Conservation (phyloP, 1,140 invertebrate genomes). For the Procambarus virginalis region DNA sequence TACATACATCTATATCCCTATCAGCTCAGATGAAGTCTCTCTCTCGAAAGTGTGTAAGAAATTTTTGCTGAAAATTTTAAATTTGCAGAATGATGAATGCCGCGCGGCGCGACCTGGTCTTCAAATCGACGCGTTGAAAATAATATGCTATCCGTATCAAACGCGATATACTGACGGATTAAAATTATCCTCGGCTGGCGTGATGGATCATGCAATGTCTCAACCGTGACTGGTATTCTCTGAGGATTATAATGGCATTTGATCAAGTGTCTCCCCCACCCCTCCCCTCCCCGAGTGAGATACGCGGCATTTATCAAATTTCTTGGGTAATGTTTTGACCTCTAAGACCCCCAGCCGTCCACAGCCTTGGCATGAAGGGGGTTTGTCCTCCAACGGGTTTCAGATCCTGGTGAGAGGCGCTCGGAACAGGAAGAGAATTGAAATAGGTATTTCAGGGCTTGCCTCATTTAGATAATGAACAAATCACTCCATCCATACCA, state of each 20-base stretch:
- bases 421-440: slow-evolving; percentile 24
- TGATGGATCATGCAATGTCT: slow-evolving; percentile 1
- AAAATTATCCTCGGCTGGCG: too few species aligned
- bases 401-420: slow-evolving; percentile 3
- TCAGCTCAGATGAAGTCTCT: too few species aligned
- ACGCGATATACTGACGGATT: too few species aligned
- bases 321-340: slow-evolving; percentile 24
- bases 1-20: too few species aligned
- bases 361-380: background rate
- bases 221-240: slow-evolving; percentile 11
- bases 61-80: too few species aligned
- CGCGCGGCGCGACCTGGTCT: too few species aligned
- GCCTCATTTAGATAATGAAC: background rate
- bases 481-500: too few species aligned
- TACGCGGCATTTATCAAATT: slow-evolving; percentile 15
- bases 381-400: slow-evolving; percentile 9
- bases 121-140: too few species aligned
- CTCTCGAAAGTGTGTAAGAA: too few species aligned
- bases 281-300: background rate
- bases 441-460: slow-evolving; percentile 6
- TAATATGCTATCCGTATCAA: too few species aligned
- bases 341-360: background rate
- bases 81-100: too few species aligned
- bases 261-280: background rate
- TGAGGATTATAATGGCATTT: background rate